Conservation (phyloP, 1,140 invertebrate genomes). For the Formica exsecta region DNA sequence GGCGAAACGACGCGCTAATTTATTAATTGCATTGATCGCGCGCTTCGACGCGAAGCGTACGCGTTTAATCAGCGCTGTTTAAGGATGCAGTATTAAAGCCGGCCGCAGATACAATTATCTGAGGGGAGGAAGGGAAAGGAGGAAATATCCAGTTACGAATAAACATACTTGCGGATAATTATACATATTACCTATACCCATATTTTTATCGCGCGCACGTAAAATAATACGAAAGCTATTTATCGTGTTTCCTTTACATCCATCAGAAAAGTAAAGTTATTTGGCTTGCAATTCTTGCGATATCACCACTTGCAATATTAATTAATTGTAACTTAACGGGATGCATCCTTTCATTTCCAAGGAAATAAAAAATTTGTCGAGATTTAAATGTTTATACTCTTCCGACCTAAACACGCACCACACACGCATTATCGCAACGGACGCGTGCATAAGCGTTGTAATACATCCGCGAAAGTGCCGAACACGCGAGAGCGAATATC, state of each 20-base stretch:
- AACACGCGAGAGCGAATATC: slow-evolving; percentile 67
- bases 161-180: background rate
- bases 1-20: slow-evolving; percentile 65
- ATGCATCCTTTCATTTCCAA: background rate
- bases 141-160: background rate
- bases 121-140: too few species aligned
- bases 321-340: background rate
- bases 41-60: slow-evolving; percentile 28
- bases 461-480: background rate
- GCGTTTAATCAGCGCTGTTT: slow-evolving; percentile 50
- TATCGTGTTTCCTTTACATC: background rate
- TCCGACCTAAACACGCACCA: background rate
- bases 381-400: background rate
- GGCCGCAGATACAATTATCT: slow-evolving; percentile 23
- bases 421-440: background rate
- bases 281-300: background rate
- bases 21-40: slow-evolving; percentile 72
- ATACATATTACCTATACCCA: background rate
- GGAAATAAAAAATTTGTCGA: background rate
- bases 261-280: background rate
- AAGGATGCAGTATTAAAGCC: slow-evolving; percentile 54
- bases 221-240: background rate
- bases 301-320: background rate
- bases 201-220: background rate
- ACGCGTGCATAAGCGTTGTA: background rate